Conservation (phyloP, 2,888 invertebrate species). For the Mimumesa dahlbomi region DNA sequence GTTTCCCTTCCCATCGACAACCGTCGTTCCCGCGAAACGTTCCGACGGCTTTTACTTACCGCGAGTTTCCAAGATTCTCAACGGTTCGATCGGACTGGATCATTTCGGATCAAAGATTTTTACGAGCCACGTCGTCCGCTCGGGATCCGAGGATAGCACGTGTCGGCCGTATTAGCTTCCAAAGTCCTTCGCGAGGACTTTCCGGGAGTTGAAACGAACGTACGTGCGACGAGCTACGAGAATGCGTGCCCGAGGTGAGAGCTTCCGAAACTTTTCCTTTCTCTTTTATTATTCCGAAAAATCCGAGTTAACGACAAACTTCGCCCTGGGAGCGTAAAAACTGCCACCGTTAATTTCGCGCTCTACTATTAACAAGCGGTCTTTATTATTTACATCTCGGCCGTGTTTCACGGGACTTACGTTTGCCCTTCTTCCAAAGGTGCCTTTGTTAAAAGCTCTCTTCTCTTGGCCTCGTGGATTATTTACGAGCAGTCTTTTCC, state of each 20-base stretch:
- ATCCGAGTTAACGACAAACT: no score
- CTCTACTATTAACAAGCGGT: no score
- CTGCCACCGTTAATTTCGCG: no score
- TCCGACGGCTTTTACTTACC: neutral
- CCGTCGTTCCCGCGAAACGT: neutral
- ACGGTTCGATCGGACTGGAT: neutral
- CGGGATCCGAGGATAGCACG: slow-evolving; percentile 12
- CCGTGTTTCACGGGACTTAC: no score
- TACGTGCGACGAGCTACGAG: no score
- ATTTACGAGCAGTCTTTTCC: neutral
- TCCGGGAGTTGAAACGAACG: neutral
- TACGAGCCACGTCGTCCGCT: slow-evolving; percentile 16
- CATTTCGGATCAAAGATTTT: slow-evolving; percentile 14
- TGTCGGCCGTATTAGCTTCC: slow-evolving; percentile 9
- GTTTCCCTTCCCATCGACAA: no score
- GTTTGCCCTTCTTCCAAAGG: no score
- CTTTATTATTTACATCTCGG: no score
- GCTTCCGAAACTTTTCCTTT: neutral
- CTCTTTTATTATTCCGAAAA: neutral
- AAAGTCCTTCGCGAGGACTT: neutral
- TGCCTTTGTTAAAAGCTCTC: neutral
- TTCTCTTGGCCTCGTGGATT: neutral
- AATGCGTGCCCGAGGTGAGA: no score
- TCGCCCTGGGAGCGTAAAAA: no score
- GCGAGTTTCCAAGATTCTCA: neutral